These are phyloP conservation scores for Aphelinus certus DNA, from an alignment of 1,140 invertebrate genomes.

Conservation along the genomic window DNA sequence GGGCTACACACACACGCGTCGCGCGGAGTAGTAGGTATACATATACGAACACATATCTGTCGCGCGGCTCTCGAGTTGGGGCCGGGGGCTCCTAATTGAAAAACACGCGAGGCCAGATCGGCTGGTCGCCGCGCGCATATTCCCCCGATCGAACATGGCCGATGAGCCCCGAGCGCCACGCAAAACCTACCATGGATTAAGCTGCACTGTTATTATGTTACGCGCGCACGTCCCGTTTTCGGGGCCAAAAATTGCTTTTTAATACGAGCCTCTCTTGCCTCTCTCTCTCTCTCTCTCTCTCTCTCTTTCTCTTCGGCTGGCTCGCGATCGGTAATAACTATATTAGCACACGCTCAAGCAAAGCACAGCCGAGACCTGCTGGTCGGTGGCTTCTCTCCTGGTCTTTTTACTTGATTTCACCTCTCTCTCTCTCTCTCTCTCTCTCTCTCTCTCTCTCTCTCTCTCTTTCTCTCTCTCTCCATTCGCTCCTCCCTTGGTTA, in stretches of 20 bases:
- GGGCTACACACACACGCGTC: background rate
- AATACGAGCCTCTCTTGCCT: slow-evolving; percentile 49
- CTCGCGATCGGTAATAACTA: slow-evolving; percentile 58
- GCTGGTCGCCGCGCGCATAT: background rate
- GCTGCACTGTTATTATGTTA: slow-evolving; percentile 63
- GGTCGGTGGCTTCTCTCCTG: background rate
- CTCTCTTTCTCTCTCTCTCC: slow-evolving; percentile 3
- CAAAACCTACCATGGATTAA: slow-evolving; percentile 66
- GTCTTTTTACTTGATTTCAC: slow-evolving; percentile 8
- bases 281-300: background rate
- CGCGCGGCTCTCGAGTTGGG: background rate
- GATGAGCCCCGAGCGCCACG: slow-evolving; percentile 45
- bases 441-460: slow-evolving; percentile 1
- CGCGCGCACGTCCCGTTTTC: slow-evolving; percentile 55
- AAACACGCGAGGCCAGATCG: slow-evolving; percentile 19
- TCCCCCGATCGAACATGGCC: slow-evolving; percentile 10
- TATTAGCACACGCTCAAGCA: slow-evolving; percentile 49
- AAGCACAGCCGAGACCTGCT: too few species aligned
- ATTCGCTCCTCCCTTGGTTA: background rate
- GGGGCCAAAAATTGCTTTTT: slow-evolving; percentile 66
- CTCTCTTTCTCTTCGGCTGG: background rate
- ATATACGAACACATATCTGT: background rate
- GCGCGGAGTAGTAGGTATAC: background rate
- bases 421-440: slow-evolving; percentile 16
- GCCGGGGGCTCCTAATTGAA: slow-evolving; percentile 38